Evolutionary conservation across 2,888 invertebrate genomes (phyloP).

Genomic region (Xylota segnis): DNA sequence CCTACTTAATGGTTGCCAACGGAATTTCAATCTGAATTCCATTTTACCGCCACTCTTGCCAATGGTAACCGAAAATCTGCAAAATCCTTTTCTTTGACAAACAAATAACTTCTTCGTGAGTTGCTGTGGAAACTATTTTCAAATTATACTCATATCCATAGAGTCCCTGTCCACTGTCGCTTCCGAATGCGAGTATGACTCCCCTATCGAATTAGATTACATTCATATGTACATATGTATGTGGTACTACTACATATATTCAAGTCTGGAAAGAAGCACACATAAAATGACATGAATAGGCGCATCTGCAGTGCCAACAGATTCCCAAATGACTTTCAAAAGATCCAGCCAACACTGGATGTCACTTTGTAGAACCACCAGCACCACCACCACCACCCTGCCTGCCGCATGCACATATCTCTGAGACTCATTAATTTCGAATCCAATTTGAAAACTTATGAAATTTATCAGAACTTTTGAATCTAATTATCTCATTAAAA

Average conservation of each 20-base stretch:
- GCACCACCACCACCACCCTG: constrained; percentile 2
- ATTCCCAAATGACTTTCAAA: constrained; percentile 54
- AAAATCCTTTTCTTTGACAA: constrained; percentile 47
- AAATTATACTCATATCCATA: constrained; percentile 39
- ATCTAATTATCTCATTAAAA: constrained; percentile 82
- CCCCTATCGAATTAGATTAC: neutral
- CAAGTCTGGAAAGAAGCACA: constrained; percentile 8
- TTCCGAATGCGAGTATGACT: neutral
- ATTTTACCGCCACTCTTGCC: constrained; percentile 22
- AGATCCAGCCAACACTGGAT: constrained; percentile 43
- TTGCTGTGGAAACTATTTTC: constrained; percentile 47
- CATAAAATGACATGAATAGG: constrained; percentile 25
- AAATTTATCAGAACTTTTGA: constrained; percentile 75
- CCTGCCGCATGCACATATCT: constrained; percentile 23
- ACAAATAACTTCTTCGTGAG: constrained; percentile 49
- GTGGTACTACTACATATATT: too few relatives aligned
- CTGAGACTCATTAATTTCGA: constrained; percentile 72
- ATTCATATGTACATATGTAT: neutral
- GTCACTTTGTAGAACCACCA: constrained; percentile 43
- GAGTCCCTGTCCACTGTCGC: constrained; percentile 2
- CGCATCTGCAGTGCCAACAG: constrained; percentile 39
- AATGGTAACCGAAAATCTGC: constrained; percentile 33
- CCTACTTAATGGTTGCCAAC: constrained; percentile 35
- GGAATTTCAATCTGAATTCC: constrained; percentile 62
- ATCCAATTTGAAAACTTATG: constrained; percentile 76